Evolutionary conservation across 2,113 vertebrate species (phyloP), one percentile per base, ranked within the genome.

Genomic region (Poecilia latipinna): DNA sequence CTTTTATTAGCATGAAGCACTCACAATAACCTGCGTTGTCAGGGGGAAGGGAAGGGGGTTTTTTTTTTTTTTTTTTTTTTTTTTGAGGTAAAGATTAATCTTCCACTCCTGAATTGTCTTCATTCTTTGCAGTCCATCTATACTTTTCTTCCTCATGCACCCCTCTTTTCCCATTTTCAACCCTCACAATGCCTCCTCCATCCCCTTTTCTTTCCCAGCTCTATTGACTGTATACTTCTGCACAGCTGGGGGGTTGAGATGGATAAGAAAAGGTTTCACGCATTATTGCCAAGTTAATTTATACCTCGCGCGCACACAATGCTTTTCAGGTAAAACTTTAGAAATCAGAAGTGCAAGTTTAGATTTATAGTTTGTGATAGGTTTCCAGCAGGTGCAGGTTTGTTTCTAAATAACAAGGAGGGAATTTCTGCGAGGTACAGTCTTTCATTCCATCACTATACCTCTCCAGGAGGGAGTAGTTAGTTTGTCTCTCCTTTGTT

Each of bases 401-500:
- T 83, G 76, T 61, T 77, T 57, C 48, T 68, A 73, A 84, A 74
- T 74, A 62, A 48, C 31, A 31, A 37, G 17, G 74, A 77, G 83
- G 78, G 78, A 68, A 89, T 88, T 90, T 82, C 37, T 39, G 75
- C 11, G 65, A 88, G 86, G 86, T 94, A 93, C 93, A 92, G 92
- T 91, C 92, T 91, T 91, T 93, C 85, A 90, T 90, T 88, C 92
- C 90, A 88, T 93, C 90, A 86, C 88, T 92, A 91, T 90, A 88
- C 77, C 89, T 79, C 90, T 88, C 82, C 92, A 86, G 89, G 90
- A 93, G 91, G 88, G 87, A 89, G 90, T 90, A 88, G 88, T 93
- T 92, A 89, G 88, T 93, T 90, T 93, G 92, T 94, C 88, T 91
- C 89, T 94, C 92, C 90, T 91, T 89, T 92, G 92, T 92, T 86